Base-by-base conservation (phyloP, 2,888 invertebrate genomes). In the Ephialtes manifestator region DNA sequence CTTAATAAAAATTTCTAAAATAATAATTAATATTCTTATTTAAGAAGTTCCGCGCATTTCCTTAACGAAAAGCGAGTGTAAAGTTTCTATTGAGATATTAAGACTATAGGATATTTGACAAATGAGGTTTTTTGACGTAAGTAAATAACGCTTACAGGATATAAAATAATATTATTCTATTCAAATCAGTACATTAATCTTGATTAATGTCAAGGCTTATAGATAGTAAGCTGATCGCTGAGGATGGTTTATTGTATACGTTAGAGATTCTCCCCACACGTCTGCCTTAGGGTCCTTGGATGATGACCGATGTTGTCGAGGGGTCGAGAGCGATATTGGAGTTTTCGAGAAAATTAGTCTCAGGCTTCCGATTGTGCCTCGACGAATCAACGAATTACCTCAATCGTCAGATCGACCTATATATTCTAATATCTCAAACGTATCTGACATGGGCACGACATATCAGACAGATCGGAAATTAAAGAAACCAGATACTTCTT, bases 311-410 rank as follows among this genome's bases (percentile, higher is more conserved):
- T 70, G 53, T 70, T 53, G 51, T 18, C 51, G 51, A 70, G 53
- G 35, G 70, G 70, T 48, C 31, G 18, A 20, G 18, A 53, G 24
- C 51, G 70, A 51, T n/a, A 70, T 70, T 31, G 18, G 35, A 70
- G 51, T 53, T 35, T 28, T 70, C 10, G n/a, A 53, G 53, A 51
- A 70, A 35, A 70, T 53, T 35, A 53, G 70, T 70, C 70, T 35
- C 70, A 18, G 18, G 53, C 35, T 28, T 51, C n/a, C n/a, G n/a
- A 20, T 31, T 18, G 13, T 31, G 35, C 35, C 31, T 18, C 70
- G 35, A 31, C 53, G 70, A 53, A 53, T 70, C n/a, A 70, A 70
- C 31, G 70, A n/a, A 70, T 70, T 53, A 70, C 70, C 48, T 70
- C 28, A 10, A 70, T 51, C 70, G 31, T 8, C n/a, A 15, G 28